Percentiles rank a stretch among this genome's conserved stretches.
phyloP scores from a whole-genome alignment of 2,888 invertebrate genomes.

The Amiota communis region DNA sequence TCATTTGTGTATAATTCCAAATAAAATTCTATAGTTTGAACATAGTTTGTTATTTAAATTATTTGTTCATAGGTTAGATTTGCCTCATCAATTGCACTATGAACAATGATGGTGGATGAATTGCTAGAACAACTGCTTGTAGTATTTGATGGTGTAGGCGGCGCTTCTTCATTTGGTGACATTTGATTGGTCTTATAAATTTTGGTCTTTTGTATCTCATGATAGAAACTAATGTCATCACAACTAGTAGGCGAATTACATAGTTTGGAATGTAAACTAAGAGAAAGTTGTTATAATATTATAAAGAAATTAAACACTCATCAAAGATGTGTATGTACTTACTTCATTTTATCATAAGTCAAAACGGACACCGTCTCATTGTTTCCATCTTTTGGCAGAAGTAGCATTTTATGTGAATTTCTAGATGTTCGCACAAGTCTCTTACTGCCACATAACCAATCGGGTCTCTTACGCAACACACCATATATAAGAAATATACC shows the following conservation, averaged over 20 bases:
- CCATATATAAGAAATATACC: conserved; percentile 51
- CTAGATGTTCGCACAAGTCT: conserved; percentile 38
- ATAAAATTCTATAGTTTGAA: background rate
- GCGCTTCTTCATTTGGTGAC: conserved; percentile 55
- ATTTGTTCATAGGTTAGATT: background rate
- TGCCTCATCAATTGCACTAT: background rate
- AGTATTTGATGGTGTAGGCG: conserved; percentile 39
- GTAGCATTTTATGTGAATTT: conserved; percentile 41
- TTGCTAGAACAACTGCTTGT: no score
- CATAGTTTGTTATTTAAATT: conserved; percentile 1
- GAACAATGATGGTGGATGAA: no score
- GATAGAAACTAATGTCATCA: background rate
- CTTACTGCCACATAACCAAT: conserved; percentile 50
- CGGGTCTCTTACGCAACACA: conserved; percentile 52
- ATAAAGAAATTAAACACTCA: background rate
- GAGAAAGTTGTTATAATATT: background rate
- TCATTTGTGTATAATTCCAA: background rate
- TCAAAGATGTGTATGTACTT: conserved; percentile 9
- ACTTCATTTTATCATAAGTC: conserved; percentile 34
- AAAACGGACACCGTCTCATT: no score
- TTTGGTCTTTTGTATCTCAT: conserved; percentile 41
- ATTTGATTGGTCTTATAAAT: conserved; percentile 41
- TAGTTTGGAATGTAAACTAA: background rate
- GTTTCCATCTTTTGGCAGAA: conserved; percentile 45
- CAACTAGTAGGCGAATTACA: conserved; percentile 30